Evolutionary conservation across 2,888 invertebrate genomes (phyloP).

Genomic region (Mythimna ferrago): DNA sequence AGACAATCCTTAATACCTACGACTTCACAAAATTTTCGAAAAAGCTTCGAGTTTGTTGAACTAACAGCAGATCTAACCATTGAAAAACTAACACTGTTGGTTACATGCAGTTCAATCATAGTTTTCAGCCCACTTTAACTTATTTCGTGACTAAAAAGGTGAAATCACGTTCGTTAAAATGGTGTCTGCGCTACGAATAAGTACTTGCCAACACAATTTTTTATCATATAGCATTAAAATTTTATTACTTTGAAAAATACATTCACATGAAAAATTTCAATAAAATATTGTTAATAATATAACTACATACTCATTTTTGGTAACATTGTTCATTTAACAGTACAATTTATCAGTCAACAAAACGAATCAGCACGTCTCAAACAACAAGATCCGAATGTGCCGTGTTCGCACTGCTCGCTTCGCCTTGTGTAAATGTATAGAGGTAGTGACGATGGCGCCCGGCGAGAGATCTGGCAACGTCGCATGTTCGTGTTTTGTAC

Average conservation of each 20-base stretch:
- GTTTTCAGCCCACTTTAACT: background rate
- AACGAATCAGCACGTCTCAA: conserved; percentile 62
- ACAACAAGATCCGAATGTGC: conserved; percentile 65
- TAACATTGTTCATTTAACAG: background rate
- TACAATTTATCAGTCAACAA: conserved; percentile 63
- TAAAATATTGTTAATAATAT: background rate
- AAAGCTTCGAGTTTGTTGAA: background rate
- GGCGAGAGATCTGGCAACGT: conserved; percentile 75
- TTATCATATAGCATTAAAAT: too few relatives aligned
- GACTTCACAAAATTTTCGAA: too few relatives aligned
- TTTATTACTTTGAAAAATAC: background rate
- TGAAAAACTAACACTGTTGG: background rate
- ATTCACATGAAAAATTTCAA: background rate
- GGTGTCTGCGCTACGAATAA: background rate
- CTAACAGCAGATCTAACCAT: background rate
- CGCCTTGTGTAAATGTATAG: conserved; percentile 72
- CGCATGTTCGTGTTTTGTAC: conserved; percentile 72
- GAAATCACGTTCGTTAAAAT: background rate
- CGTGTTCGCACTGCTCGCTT: conserved; percentile 71
- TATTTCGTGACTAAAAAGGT: background rate
- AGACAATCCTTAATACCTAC: background rate
- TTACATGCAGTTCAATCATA: background rate
- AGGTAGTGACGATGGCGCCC: conserved; percentile 71
- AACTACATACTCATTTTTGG: background rate
- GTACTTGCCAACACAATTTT: background rate